Evolutionary conservation across 2,888 invertebrate genomes (phyloP).

Genomic region (Drosophila mettleri): DNA sequence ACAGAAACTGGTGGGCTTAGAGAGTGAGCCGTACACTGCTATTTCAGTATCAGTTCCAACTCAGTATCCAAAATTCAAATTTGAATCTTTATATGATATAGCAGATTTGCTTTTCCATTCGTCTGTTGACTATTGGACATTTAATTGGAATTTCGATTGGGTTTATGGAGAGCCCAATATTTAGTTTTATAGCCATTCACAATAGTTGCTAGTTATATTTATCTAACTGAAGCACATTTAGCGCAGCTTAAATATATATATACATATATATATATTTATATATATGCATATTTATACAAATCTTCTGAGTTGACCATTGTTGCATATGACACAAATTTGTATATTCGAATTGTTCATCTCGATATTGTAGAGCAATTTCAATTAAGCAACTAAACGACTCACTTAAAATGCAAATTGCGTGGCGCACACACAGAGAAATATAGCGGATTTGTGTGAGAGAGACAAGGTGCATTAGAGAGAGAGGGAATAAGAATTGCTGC

Average conservation of each 20-base stretch:
- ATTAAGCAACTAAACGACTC: constrained; percentile 75
- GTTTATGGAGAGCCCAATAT: background rate
- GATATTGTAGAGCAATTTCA: constrained; percentile 58
- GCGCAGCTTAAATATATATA: constrained; percentile 4
- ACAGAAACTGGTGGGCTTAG: background rate
- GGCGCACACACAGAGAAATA: constrained; percentile 37
- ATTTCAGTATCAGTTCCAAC: too few relatives aligned
- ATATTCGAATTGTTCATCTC: constrained; percentile 53
- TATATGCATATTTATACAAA: constrained; percentile 6
- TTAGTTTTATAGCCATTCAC: background rate
- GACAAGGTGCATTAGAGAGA: background rate
- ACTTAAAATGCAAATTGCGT: constrained; percentile 79
- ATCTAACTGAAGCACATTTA: constrained; percentile 15
- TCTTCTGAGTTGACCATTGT: constrained; percentile 3
- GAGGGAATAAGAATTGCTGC: constrained; percentile 39
- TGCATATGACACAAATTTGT: constrained; percentile 44
- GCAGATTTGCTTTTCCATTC: too few relatives aligned
- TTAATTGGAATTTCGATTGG: background rate
- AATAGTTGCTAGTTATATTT: background rate
- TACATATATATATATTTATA: background rate
- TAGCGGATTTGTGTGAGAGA: background rate
- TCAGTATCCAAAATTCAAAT: too few relatives aligned
- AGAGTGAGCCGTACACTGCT: background rate
- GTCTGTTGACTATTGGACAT: too few relatives aligned
- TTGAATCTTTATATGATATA: too few relatives aligned